Evolutionary conservation across 2,888 invertebrate species (phyloP), one percentile per base, ranked within the genome.

Genomic region (Rhaphigaster nebulosa): DNA sequence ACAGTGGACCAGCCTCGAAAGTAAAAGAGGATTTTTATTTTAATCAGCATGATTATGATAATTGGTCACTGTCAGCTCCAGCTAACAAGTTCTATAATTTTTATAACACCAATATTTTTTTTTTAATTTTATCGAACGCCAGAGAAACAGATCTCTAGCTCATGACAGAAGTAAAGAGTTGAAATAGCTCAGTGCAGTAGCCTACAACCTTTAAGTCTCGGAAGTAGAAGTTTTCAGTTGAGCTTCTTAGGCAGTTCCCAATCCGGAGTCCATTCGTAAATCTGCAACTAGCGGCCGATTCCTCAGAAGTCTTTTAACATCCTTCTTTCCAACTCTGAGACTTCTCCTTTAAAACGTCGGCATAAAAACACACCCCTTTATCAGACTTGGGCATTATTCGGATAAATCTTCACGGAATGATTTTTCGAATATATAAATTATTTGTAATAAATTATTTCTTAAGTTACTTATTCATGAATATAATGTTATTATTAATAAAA

Each of bases 241-340:
- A 84, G 84, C 84, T 84, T 84, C 84, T 84, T 84, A 45, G 45
- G 84, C 41, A 84, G 84, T 84, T 84, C 84, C 26, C 84, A n/a
- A 50, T 84, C 45, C 84, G 41, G 84, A 65, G 84, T 84, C 84
- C 45, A 50, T 84, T 45, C 84, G n/a, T 84, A 84, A 84, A 84
- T 84, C 84, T 84, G 84, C 45, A 76, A 76, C 70, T 50, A 45
- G 84, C 84, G 45, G 45, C 45, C 84, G 45, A 41, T 84, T 84
- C 84, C 45, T 76, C 70, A 76, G 34, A 76, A 76, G 70, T 76
- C 70, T 76, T 76, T 45, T 45, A 84, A 84, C 45, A 45, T 84
- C 84, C 84, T 84, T 84, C 84, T 84, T 84, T 45, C 15, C n/a
- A 45, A 45, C 84, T 84, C 84, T 84, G 23, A 41, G 45, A n/a